Base-by-base conservation (phyloP, 2,113 vertebrate genomes). In the Anguilla rostrata region DNA sequence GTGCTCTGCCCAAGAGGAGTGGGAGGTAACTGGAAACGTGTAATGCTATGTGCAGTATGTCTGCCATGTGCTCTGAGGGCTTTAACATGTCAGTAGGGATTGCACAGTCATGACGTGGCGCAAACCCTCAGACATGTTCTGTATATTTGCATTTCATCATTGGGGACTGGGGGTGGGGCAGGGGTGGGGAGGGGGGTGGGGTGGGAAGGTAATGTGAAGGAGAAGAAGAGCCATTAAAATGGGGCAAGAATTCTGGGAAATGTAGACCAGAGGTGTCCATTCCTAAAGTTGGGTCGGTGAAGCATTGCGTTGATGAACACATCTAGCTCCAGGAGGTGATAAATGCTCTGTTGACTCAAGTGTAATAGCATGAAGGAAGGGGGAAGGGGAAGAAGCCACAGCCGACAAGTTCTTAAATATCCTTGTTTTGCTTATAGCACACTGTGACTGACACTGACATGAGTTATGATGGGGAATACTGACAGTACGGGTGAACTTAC, bases 401-500 rank as follows among this genome's bases (percentile, higher is more conserved):
- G n/a, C n/a, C 12, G 43, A 78, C 83, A 46, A n/a, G 83, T 84
- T 84, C 63, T 53, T 43, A 40, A 71, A 22, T 8, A 34, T 22
- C 78, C 8, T 8, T 57, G 79, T 89, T 43, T 20, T 83, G 71
- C 60, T 87, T 56, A 85, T 22, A 78, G 22, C 22, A 16, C 46
- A 26, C 57, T n/a, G 39, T 66, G 39, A 66, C 8, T 66, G 60
- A 5, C 57, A 41, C 56, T 66, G n/a, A n/a, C 82, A 66, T 63
- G 56, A 83, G 81, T 83, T 82, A 82, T 71, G 53, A 83, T n/a
- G 49, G 66, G 22, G 53, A 66, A 40, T 43, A 66, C 18, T 6
- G 22, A 18, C 41, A 75, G 49, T 53, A 53, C 1, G 7, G 49
- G 63, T n/a, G 11, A 82, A 87, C 86, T 83, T 87, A 82, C 83